Percentiles rank a stretch among this genome's conserved stretches.
Evolutionary conservation across 2,113 vertebrate species (phyloP).

Genomic region (Alethe diademata): DNA sequence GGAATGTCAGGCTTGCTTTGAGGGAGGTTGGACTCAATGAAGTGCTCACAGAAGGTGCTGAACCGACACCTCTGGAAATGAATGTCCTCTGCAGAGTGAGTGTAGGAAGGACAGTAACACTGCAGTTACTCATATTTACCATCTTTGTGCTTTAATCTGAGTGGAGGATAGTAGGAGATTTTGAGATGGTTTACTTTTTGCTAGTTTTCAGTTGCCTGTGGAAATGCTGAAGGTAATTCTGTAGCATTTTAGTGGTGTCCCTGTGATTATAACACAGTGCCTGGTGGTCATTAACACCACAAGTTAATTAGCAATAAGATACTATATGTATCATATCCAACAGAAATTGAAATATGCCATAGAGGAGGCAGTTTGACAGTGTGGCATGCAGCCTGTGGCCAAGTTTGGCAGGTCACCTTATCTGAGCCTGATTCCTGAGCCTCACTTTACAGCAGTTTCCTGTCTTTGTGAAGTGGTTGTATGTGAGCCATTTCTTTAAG

Average conservation of each 20-base stretch:
- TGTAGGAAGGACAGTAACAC: neutral
- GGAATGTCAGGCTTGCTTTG: neutral
- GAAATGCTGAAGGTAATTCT: neutral
- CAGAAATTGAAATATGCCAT: accelerated
- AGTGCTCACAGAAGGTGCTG: neutral
- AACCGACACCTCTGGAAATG: neutral
- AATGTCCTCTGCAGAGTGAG: neutral
- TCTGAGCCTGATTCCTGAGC: neutral
- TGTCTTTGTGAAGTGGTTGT: neutral
- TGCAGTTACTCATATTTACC: neutral
- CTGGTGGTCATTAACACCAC: neutral
- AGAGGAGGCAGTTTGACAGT: accelerated
- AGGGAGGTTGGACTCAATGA: accelerated
- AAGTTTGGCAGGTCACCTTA: neutral
- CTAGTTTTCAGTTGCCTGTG: neutral
- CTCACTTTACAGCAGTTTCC: neutral
- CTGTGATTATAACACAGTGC: neutral
- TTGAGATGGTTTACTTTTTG: neutral
- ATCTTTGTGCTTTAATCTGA: neutral
- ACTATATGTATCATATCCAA: neutral
- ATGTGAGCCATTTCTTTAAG: neutral
- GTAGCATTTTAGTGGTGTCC: neutral
- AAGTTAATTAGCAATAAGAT: neutral
- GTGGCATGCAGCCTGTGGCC: accelerated
- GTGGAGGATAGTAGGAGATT: neutral